phyloP scores from a whole-genome alignment of 1,140 invertebrate genomes.

The Delia radicum region DNA sequence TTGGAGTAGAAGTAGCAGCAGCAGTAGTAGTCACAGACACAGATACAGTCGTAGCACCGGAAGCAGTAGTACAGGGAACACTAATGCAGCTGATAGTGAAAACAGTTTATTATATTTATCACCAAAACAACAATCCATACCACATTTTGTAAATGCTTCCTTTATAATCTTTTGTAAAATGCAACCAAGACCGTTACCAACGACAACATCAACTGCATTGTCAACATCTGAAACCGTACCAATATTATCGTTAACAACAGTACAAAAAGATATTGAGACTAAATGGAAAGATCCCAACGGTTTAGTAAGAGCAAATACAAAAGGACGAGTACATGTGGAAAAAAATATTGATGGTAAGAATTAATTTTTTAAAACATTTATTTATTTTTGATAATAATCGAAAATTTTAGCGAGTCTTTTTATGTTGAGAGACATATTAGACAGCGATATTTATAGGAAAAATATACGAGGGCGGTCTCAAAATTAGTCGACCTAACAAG shows the following conservation, averaged over 20 bases:
- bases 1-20: not conserved
- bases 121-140: slow-evolving; percentile 50
- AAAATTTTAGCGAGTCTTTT: too few species aligned
- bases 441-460: too few species aligned
- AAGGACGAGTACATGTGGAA: slow-evolving; percentile 52
- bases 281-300: slow-evolving; percentile 53
- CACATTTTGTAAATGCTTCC: slow-evolving; percentile 55
- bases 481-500: too few species aligned
- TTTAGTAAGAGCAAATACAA: slow-evolving; percentile 46
- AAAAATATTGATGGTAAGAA: slow-evolving; percentile 30
- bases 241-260: slow-evolving; percentile 6
- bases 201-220: not conserved
- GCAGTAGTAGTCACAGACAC: not conserved
- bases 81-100: too few species aligned
- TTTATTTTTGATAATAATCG: too few species aligned
- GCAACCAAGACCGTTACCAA: not conserved
- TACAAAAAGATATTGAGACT: slow-evolving; percentile 50
- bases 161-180: slow-evolving; percentile 53
- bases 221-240: not conserved
- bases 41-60: not conserved
- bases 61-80: not conserved
- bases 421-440: too few species aligned
- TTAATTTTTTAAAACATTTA: too few species aligned
- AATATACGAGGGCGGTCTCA: too few species aligned
- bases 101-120: slow-evolving; percentile 35